A percentile compares a stretch with the other conserved stretches of the same genome.
Conservation (phyloP, 2,888 invertebrate species). For the Brenthis daphne region DNA sequence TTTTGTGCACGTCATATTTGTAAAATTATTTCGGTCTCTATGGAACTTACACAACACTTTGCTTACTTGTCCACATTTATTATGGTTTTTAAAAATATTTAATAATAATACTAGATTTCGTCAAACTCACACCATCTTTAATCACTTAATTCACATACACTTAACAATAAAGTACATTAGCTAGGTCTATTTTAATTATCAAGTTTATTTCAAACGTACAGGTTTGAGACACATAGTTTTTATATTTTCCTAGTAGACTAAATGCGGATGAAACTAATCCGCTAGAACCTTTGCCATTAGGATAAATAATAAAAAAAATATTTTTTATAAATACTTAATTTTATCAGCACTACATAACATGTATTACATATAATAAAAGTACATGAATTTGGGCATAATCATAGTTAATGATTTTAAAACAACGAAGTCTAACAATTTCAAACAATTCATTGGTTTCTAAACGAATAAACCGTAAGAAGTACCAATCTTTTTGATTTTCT, state of each 20-base stretch:
- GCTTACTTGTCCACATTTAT: too few species aligned
- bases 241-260: background rate
- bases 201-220: background rate
- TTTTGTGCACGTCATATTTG: slow-evolving; percentile 2
- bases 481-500: background rate
- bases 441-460: background rate
- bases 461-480: background rate
- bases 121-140: too few species aligned
- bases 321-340: slow-evolving; percentile 3
- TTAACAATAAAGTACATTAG: too few species aligned
- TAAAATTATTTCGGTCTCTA: background rate
- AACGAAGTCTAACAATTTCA: background rate
- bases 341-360: slow-evolving; percentile 5
- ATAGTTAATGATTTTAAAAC: background rate
- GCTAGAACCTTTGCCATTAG: slow-evolving; percentile 10
- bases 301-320: slow-evolving; percentile 2
- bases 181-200: too few species aligned
- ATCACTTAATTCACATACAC: too few species aligned
- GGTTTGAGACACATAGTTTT: background rate
- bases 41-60: background rate
- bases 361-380: slow-evolving; percentile 1
- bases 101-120: too few species aligned
- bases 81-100: too few species aligned
- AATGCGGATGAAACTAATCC: background rate
- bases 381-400: background rate